Conservation (phyloP, 2,888 invertebrate species). For the Brenthis daphne region DNA sequence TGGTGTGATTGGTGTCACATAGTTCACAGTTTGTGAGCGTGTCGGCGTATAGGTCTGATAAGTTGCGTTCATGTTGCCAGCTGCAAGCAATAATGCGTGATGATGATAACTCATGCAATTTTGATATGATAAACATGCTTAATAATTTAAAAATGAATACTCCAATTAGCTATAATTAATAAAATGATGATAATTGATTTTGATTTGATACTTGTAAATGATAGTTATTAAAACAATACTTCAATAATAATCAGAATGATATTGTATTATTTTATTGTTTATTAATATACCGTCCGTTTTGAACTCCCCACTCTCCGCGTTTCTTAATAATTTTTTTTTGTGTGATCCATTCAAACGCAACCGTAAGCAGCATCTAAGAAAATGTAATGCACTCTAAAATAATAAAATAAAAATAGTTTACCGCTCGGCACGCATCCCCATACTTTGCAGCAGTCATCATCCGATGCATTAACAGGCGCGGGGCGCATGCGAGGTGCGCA, state of each 20-base stretch:
- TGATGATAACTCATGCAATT: constrained; percentile 50
- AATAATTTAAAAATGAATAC: constrained; percentile 14
- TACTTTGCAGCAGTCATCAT: constrained; percentile 92
- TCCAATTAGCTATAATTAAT: constrained; percentile 5
- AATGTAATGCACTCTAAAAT: not conserved
- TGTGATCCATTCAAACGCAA: too few species aligned
- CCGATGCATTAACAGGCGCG: constrained; percentile 82
- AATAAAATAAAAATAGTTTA: constrained; percentile 43
- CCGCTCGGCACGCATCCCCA: constrained; percentile 84
- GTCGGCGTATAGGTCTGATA: constrained; percentile 53
- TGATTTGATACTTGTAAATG: too few species aligned
- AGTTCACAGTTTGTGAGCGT: constrained; percentile 52
- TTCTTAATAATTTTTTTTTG: too few species aligned
- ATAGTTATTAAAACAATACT: too few species aligned
- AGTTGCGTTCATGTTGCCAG: constrained; percentile 56
- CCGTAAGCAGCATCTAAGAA: not conserved
- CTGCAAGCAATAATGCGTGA: constrained; percentile 71
- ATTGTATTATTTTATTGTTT: too few species aligned
- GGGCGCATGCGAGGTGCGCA: constrained; percentile 88
- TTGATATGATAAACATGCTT: constrained; percentile 31
- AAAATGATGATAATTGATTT: constrained; percentile 2
- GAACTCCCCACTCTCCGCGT: too few species aligned
- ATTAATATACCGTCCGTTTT: too few species aligned
- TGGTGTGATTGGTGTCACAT: constrained; percentile 61
- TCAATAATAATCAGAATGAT: too few species aligned